Base-by-base conservation (phyloP, 1,140 invertebrate genomes). In the Drosophila lacteicornis region DNA sequence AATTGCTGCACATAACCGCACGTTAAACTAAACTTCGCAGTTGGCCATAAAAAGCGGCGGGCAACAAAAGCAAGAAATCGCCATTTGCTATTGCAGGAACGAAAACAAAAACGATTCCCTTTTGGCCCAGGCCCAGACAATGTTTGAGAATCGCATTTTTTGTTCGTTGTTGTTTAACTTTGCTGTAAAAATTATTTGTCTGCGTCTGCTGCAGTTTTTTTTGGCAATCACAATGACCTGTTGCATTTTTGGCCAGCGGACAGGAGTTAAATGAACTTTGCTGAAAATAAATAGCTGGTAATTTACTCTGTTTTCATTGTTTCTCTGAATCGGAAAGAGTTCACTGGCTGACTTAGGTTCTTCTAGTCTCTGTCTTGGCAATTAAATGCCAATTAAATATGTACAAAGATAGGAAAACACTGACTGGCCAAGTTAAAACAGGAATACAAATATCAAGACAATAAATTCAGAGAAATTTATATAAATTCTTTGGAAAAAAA, bases 1-100 rank as follows among this genome's bases (percentile, higher is more conserved):
- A 87, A 87, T 87, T 87, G 83, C 80, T 66, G 58, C 73, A 76
- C 76, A 84, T 73, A 80, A 76, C 71, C 75, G 75, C 83, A 86
- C 71, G 80, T 83, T 87, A 58, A 83, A 83, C 71, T 69, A 76
- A 80, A 87, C 61, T 66, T 60, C 17, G 76, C 67, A 63, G 73
- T 71, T 66, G n/a, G 71, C 81, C 65, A 83, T 80, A 70, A 82
- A 86, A 67, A 76, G 22, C 50, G 47, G 56, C 42, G 61, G 61
- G 33, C 45, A 79, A 49, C 40, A 63, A 49, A 19, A 30, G 13
- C 49, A 53, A 42, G 36, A 30, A 71, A 73, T 73, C 46, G 84
- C 57, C 50, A 79, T 78, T 68, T 67, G 67, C 71, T 46, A 67
- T 53, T 73, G 30, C 55, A 55, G 40, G 38, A 78, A 60, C 15